Conservation (phyloP, 2,797 vertebrate genomes). For the Peromyscus melanophrys region DNA sequence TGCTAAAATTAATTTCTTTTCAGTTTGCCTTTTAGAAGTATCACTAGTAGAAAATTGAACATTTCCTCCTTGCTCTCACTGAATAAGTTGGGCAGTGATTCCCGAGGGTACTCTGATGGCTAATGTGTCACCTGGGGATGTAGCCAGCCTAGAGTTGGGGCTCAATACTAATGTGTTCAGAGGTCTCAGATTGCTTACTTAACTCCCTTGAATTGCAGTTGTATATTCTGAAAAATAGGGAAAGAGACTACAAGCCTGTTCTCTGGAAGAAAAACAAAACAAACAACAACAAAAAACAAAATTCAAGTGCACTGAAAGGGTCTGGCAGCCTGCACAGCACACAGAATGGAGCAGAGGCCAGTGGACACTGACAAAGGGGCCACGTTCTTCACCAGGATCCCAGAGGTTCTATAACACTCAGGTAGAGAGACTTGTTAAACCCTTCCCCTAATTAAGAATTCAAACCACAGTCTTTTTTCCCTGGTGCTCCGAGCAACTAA, state of each 20-base stretch:
- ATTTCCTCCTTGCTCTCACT: not conserved
- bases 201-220: not conserved
- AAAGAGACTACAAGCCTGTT: not conserved
- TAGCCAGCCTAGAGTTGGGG: not conserved
- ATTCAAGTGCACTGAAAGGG: not conserved
- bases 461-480: slow-evolving; percentile 34
- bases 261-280: not conserved
- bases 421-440: not conserved
- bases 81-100: not conserved
- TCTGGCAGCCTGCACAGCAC: not conserved
- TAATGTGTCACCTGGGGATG: not conserved
- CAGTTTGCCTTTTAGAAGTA: not conserved
- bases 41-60: not conserved
- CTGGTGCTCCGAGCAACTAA: not conserved
- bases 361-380: not conserved
- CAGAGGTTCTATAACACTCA: not conserved
- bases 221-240: not conserved
- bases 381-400: not conserved
- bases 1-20: slow-evolving; percentile 43
- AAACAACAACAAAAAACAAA: not conserved
- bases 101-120: not conserved
- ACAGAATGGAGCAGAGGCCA: not conserved
- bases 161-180: not conserved
- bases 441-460: not conserved
- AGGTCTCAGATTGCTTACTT: not conserved